Evolutionary conservation across 2,113 vertebrate species (phyloP).

Genomic region (Gymnarchus niloticus): DNA sequence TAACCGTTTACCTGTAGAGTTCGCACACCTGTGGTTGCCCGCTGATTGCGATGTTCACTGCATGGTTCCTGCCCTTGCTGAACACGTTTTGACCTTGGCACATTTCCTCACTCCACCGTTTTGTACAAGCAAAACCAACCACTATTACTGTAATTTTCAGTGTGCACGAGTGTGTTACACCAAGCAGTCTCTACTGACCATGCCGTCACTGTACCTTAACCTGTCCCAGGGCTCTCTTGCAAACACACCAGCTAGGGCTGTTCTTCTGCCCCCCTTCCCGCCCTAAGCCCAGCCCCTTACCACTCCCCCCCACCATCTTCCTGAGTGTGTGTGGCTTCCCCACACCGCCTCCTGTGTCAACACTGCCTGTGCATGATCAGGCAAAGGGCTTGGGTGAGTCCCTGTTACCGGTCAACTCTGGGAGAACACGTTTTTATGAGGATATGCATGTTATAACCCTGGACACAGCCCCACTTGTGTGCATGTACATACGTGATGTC

Average conservation of each 20-base stretch:
- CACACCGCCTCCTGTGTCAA: not conserved
- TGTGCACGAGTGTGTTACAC: not conserved
- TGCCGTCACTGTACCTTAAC: not conserved
- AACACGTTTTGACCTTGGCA: not conserved
- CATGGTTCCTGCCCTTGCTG: not conserved
- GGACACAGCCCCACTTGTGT: not conserved
- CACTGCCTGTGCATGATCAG: not conserved
- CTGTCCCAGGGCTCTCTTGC: not conserved
- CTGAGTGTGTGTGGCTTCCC: not conserved
- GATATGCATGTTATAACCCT: not conserved
- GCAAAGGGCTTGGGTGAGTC: not conserved
- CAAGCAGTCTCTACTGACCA: not conserved
- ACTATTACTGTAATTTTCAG: no score
- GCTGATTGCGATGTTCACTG: not conserved
- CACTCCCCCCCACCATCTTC: not conserved
- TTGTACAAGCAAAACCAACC: not conserved
- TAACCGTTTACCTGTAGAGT: not conserved
- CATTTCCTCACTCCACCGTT: not conserved
- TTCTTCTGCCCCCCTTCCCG: not conserved
- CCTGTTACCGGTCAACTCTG: no score
- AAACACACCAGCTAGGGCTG: not conserved
- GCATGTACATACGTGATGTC: not conserved
- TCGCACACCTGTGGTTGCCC: not conserved
- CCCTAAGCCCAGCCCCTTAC: not conserved
- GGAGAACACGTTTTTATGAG: not conserved